Base-by-base conservation (phyloP, 2,113 vertebrate species). In the Aphelocoma coerulescens region DNA sequence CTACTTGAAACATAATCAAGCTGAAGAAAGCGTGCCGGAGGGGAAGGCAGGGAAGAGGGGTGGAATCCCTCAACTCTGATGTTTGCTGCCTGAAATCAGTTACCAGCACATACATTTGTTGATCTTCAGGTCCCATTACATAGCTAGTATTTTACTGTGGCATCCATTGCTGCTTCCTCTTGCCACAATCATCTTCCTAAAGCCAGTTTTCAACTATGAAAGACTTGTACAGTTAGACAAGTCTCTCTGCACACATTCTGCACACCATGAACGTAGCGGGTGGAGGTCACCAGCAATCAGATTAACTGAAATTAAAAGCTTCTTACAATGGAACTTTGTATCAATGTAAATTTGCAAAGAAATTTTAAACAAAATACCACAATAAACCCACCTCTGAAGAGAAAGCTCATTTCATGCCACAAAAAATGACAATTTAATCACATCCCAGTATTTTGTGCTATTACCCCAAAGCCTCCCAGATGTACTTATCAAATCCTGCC, bases 241-340 rank as follows among this genome's bases (percentile, higher is more conserved):
- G 23, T 52, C 35, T 71, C 33, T 57, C 52, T 51, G 92, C 66
- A 71, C 1, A 3, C 10, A 33, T 26, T 67, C 23, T 11, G 12
- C 43, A 63, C 43, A 11, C 6, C 8, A 51, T 4, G 5, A 77
- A 49, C 5, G 2, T 3, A 80, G 51, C 0, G 0, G 13, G 14
- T 30, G 41, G 59, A 85, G 11, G 28, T 35, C 57, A 58, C 28
- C 35, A 92, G 55, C 79, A 66, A 68, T 24, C 44, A 87, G 23
- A 49, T 52, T 27, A 74, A 52, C 23, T 20, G 39, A 77, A 89
- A 92, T 72, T 23, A 77, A 27, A 72, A 39, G 24, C 5, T n/a
- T 54, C 55, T 74, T 74, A 35, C 6, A 37, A 7, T 2, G 3
- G 16, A 84, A 63, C 24, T 87, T 55, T 49, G 9, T 16, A 85